Percentiles rank a stretch among this genome's conserved stretches.
phyloP scores from a whole-genome alignment of 2,888 invertebrate species.

The Tolmerus cingulatus region DNA sequence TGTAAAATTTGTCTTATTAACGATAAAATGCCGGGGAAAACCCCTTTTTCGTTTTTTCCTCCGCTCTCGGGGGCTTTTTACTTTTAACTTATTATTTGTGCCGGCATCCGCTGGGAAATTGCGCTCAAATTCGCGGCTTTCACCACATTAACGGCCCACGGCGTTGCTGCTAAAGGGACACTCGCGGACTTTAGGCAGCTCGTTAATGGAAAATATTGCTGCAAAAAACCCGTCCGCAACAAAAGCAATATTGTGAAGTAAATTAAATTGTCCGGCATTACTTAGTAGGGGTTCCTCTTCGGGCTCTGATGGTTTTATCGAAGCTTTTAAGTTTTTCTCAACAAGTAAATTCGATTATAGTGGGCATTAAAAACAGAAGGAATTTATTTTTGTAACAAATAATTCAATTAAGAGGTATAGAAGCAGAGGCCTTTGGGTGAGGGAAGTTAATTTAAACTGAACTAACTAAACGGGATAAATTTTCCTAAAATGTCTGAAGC shows the following conservation, averaged over 20 bases:
- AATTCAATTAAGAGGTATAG: background rate
- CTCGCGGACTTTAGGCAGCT: background rate
- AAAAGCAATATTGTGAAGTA: background rate
- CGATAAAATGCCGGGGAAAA: background rate
- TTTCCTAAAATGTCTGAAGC: no score
- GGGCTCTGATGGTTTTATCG: no score
- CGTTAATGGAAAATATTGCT: background rate
- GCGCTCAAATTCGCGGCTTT: background rate
- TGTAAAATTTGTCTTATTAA: slow-evolving; percentile 1
- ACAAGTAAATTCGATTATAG: background rate
- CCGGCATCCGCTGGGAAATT: background rate
- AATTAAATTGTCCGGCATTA: background rate
- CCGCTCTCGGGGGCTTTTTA: background rate
- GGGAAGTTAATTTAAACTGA: background rate
- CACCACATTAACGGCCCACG: background rate
- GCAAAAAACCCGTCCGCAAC: background rate
- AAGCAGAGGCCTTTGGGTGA: background rate
- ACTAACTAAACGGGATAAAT: background rate
- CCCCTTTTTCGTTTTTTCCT: background rate
- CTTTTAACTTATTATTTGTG: background rate
- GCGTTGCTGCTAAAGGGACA: background rate
- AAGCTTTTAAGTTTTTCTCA: background rate
- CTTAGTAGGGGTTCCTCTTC: background rate
- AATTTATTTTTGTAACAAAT: background rate
- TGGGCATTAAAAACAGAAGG: background rate